These are phyloP conservation scores for Cydia pomonella DNA, from an alignment of 1,140 invertebrate genomes.

Conservation along the genomic window DNA sequence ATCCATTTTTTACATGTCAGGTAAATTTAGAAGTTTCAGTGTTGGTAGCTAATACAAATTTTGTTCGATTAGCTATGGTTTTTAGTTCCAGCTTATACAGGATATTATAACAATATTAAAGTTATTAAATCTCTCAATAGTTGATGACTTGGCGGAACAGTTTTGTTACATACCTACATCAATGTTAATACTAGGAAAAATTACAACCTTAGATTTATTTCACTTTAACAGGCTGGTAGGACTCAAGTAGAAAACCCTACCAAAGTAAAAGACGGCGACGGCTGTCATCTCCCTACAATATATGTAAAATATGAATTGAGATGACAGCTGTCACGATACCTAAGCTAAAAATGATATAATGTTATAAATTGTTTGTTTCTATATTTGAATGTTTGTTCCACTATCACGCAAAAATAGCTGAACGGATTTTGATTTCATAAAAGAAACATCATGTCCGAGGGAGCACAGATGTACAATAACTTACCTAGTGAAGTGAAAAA, in stretches of 20 bases:
- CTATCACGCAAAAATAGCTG: too few relatives aligned
- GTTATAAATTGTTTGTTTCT: too few relatives aligned
- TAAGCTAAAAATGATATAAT: too few relatives aligned
- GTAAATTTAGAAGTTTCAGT: slow-evolving; percentile 4
- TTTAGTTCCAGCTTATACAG: slow-evolving; percentile 20
- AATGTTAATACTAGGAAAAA: not conserved
- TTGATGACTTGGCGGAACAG: not conserved
- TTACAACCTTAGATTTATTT: not conserved
- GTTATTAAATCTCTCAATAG: not conserved
- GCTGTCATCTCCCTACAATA: too few relatives aligned
- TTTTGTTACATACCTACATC: not conserved
- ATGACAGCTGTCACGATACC: too few relatives aligned
- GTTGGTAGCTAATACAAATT: slow-evolving; percentile 14
- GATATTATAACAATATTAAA: slow-evolving; percentile 32
- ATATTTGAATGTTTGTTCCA: too few relatives aligned
- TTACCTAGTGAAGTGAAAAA: too few relatives aligned
- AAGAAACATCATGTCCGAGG: too few relatives aligned
- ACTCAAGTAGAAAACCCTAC: not conserved
- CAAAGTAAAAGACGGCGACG: too few relatives aligned
- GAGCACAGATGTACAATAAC: too few relatives aligned
- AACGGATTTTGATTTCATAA: too few relatives aligned
- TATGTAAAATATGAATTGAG: too few relatives aligned
- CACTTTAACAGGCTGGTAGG: not conserved
- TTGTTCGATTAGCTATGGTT: not conserved
- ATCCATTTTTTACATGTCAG: not conserved